Conservation (phyloP, 2,797 vertebrate species). For the Nothura maculosa region DNA sequence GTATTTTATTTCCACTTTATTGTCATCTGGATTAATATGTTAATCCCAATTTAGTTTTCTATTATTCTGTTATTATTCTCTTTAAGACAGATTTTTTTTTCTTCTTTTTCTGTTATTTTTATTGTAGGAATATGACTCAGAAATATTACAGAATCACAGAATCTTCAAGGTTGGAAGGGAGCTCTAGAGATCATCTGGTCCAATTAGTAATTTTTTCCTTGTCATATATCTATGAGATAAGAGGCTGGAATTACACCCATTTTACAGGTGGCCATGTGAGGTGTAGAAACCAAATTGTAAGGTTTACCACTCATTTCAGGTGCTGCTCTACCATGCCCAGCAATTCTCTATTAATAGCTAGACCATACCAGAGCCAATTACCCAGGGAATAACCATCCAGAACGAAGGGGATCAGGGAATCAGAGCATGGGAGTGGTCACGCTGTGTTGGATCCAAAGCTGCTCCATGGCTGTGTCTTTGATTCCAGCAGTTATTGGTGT, state of each 20-base stretch:
- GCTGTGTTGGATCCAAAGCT: neutral
- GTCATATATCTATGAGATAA: neutral
- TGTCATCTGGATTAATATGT: neutral
- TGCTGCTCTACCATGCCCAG: neutral
- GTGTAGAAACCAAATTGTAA: neutral
- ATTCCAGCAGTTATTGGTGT: neutral
- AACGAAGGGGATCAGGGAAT: neutral
- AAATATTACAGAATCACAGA: too few species aligned
- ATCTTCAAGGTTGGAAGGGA: too few species aligned
- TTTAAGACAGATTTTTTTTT: neutral
- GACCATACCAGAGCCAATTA: neutral
- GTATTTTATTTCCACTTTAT: neutral
- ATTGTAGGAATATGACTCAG: neutral
- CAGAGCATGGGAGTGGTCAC: neutral
- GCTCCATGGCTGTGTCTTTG: too few species aligned
- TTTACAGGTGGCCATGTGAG: neutral
- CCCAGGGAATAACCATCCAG: neutral
- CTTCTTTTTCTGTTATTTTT: neutral
- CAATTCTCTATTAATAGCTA: neutral
- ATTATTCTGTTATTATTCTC: neutral
- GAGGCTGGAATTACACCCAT: neutral
- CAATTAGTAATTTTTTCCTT: neutral
- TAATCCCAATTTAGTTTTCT: neutral
- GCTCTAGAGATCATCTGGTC: too few species aligned
- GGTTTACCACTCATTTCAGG: neutral